Evolutionary conservation across 2,113 vertebrate genomes (phyloP).

Genomic region (Phalacrocorax pelagicus): DNA sequence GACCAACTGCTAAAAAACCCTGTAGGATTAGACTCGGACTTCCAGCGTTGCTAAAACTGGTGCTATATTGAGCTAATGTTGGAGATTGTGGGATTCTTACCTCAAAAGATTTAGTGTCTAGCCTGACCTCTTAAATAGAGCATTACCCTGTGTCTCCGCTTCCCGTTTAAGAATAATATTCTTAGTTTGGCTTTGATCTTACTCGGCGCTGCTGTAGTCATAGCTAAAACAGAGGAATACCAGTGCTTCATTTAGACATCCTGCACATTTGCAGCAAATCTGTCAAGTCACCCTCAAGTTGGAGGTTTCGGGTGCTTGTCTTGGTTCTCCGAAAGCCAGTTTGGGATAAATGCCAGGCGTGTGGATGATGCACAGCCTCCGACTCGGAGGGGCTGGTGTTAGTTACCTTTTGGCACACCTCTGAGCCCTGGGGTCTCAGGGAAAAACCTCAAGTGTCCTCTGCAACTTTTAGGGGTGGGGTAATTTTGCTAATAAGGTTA

Average conservation of each 20-base stretch:
- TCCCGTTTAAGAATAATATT: background rate
- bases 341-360: rapidly evolving
- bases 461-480: background rate
- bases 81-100: background rate
- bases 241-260: rapidly evolving
- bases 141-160: background rate
- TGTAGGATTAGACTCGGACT: background rate
- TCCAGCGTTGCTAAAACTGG: background rate
- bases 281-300: rapidly evolving
- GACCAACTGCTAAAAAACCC: background rate
- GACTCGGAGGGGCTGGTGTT: background rate
- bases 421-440: background rate
- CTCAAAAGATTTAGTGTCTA: background rate
- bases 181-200: background rate
- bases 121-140: rapidly evolving
- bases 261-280: background rate
- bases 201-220: rapidly evolving
- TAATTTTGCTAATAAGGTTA: background rate
- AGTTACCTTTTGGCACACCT: background rate
- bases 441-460: background rate
- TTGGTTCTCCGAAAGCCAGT: background rate
- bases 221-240: background rate
- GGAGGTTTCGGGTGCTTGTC: background rate
- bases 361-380: no score
- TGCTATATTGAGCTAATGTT: background rate